Conservation (phyloP, 2,113 vertebrate species). For the Gymnogyps californianus region DNA sequence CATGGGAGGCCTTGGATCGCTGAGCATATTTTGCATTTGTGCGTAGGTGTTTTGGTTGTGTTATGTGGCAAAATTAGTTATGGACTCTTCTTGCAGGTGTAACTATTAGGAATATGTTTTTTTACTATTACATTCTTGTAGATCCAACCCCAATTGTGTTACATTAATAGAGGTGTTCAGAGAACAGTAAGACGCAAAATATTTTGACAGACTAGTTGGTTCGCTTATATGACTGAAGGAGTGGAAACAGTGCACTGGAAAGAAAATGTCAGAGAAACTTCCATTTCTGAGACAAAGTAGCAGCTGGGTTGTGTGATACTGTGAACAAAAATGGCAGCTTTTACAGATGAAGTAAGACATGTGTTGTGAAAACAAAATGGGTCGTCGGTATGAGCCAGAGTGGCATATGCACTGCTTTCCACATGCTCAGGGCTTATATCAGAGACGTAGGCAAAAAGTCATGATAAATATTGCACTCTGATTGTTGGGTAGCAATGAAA, state of each 20-base stretch:
- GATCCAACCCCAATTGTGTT: background rate
- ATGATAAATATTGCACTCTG: background rate
- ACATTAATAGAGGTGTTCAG: background rate
- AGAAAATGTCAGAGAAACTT: background rate
- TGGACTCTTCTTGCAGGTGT: background rate
- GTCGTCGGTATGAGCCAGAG: background rate
- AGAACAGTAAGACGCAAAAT: background rate
- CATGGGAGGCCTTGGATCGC: background rate
- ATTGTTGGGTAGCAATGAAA: background rate
- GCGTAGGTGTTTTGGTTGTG: rapidly evolving
- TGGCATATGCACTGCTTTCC: background rate
- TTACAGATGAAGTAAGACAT: conserved; percentile 3
- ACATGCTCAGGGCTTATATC: background rate
- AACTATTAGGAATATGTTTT: background rate
- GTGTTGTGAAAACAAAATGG: conserved; percentile 1
- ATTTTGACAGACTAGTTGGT: background rate
- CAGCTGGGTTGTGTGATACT: background rate
- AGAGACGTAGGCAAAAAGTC: background rate
- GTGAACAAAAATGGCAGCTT: background rate
- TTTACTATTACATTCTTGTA: background rate
- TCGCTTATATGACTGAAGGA: background rate
- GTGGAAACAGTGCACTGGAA: background rate
- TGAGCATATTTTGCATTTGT: background rate
- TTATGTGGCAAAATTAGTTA: background rate
- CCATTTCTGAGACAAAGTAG: background rate